Conservation (phyloP, 2,888 invertebrate genomes). For the Meteorus cinctellus region DNA sequence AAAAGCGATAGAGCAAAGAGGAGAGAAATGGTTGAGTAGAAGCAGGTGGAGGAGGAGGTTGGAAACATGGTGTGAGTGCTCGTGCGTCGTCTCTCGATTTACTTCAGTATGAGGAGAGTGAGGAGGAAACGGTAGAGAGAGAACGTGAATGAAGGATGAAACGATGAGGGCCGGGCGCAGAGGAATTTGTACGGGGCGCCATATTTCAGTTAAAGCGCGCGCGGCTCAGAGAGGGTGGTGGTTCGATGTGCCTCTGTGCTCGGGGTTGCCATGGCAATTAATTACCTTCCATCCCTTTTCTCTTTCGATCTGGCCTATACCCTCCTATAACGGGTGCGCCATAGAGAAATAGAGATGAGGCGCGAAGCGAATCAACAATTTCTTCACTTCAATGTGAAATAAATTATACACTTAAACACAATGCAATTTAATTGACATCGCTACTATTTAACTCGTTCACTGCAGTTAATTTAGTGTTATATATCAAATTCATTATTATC, state of each 20-base stretch:
- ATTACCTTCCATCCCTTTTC: constrained; percentile 72
- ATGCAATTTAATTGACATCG: background rate
- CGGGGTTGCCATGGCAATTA: constrained; percentile 73
- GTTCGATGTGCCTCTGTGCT: constrained; percentile 67
- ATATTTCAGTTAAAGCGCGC: constrained; percentile 72
- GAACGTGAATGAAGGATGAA: constrained; percentile 28
- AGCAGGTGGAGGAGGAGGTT: constrained; percentile 15
- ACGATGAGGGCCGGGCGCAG: constrained; percentile 43
- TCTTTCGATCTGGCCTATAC: constrained; percentile 56
- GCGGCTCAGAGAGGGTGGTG: constrained; percentile 62
- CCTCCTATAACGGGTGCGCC: constrained; percentile 66
- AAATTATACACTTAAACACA: constrained; percentile 33
- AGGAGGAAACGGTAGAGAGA: constrained; percentile 41
- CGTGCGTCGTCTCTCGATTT: constrained; percentile 46
- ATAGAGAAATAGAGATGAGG: constrained; percentile 54
- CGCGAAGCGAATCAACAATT: constrained; percentile 43
- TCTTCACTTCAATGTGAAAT: constrained; percentile 41
- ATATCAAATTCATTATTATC: background rate
- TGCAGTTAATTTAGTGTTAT: background rate
- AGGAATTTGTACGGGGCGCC: constrained; percentile 71
- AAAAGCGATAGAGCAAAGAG: constrained; percentile 31
- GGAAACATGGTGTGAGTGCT: constrained; percentile 13
- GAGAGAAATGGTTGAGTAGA: constrained; percentile 29
- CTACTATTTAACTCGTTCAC: background rate
- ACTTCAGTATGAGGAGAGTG: constrained; percentile 47